Conservation (phyloP, 2,888 invertebrate species). For the Acanthosoma haemorrhoidale region DNA sequence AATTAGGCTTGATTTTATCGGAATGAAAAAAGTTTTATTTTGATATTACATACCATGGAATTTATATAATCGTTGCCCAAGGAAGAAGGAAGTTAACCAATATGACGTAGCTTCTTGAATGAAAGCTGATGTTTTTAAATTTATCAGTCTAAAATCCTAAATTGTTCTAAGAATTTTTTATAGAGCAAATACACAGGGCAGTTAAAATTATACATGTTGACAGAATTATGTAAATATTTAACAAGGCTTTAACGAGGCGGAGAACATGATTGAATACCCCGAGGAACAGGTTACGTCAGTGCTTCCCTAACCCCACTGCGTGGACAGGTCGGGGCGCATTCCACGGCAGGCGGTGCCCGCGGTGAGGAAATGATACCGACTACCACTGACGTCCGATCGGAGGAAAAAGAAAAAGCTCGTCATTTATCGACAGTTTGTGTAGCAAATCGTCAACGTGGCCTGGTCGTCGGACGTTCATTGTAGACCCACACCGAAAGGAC, state of each 20-base stretch:
- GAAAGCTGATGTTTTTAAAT: too few species aligned
- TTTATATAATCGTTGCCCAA: too few species aligned
- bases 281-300: constrained; percentile 13
- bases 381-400: neutral
- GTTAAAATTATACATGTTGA: neutral
- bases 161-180: too few species aligned
- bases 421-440: neutral
- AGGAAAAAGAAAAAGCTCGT: neutral
- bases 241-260: neutral
- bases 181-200: too few species aligned
- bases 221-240: constrained; percentile 4
- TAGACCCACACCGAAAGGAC: neutral
- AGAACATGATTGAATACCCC: constrained; percentile 3
- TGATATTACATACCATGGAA: too few species aligned
- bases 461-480: neutral
- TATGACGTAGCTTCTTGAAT: too few species aligned
- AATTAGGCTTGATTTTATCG: too few species aligned
- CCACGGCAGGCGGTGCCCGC: neutral
- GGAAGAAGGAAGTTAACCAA: too few species aligned
- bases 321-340: constrained; percentile 22
- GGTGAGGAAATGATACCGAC: neutral
- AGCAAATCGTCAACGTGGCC: constrained; percentile 16
- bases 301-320: neutral
- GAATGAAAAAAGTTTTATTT: too few species aligned
- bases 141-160: too few species aligned